Percentiles rank a stretch among this genome's conserved stretches.
phyloP scores from a whole-genome alignment of 2,888 invertebrate genomes.

The Bellardia pandia region DNA sequence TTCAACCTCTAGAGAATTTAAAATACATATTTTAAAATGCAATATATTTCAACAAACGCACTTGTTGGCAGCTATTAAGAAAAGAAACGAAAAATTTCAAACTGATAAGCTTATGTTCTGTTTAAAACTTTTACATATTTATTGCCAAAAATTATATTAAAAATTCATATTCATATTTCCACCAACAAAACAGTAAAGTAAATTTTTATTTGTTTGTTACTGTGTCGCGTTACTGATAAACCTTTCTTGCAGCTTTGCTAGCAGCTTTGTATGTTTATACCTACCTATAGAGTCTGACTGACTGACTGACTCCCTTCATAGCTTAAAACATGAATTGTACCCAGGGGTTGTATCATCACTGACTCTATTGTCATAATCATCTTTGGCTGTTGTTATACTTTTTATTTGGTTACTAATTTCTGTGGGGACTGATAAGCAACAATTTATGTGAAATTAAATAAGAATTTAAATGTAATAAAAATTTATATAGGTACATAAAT shows the following conservation, averaged over 20 bases:
- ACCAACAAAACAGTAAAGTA: background rate
- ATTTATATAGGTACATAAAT: too few species aligned
- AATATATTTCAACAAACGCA: background rate
- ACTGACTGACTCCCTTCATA: slow-evolving; percentile 18
- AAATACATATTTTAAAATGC: slow-evolving; percentile 12
- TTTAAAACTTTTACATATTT: slow-evolving; percentile 61
- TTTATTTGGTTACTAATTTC: slow-evolving; percentile 48
- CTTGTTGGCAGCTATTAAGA: slow-evolving; percentile 3
- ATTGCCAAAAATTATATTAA: slow-evolving; percentile 51
- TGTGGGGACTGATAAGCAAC: slow-evolving; percentile 59
- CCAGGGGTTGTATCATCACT: slow-evolving; percentile 47
- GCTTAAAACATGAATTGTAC: slow-evolving; percentile 39
- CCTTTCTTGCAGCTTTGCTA: slow-evolving; percentile 35
- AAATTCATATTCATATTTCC: slow-evolving; percentile 12
- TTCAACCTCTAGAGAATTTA: background rate
- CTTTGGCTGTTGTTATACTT: background rate
- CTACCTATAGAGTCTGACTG: background rate
- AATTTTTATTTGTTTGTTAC: slow-evolving; percentile 1
- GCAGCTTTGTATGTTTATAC: background rate
- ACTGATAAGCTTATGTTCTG: slow-evolving; percentile 64
- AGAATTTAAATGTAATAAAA: slow-evolving; percentile 1
- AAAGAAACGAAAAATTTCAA: background rate
- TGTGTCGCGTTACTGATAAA: slow-evolving; percentile 57
- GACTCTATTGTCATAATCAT: slow-evolving; percentile 8
- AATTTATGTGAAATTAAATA: slow-evolving; percentile 19